Conservation (phyloP, 2,113 vertebrate genomes). For the Ciconia stormi region DNA sequence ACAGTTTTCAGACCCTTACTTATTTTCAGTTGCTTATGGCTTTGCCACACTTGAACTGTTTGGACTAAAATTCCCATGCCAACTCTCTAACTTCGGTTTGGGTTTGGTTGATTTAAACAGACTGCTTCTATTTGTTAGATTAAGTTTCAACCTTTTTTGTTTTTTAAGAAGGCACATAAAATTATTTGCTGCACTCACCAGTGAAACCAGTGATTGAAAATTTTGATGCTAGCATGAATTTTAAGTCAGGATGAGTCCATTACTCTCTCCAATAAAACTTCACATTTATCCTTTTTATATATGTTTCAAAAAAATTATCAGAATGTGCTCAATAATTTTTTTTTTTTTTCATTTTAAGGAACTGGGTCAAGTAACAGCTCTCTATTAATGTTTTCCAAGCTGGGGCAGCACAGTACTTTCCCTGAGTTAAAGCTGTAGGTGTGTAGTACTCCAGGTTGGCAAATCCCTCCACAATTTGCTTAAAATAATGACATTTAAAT, state of each 20-base stretch:
- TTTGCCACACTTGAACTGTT: not conserved
- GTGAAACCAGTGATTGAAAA: not conserved
- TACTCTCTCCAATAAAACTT: not conserved
- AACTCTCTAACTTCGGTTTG: not conserved
- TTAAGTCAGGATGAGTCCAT: not conserved
- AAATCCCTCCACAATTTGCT: not conserved
- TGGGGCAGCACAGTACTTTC: not conserved
- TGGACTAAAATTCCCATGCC: not conserved
- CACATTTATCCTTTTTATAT: not conserved
- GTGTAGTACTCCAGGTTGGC: not conserved
- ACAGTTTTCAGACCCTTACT: not conserved
- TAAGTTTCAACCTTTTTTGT: not conserved
- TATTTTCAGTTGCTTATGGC: not conserved
- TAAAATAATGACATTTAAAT: not conserved
- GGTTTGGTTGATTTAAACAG: not conserved
- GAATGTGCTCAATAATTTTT: not conserved
- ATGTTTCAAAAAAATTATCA: not conserved
- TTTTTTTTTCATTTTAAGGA: not conserved
- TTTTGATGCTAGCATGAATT: not conserved
- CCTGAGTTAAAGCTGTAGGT: not conserved
- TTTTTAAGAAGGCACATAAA: not conserved
- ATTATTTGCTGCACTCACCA: not conserved
- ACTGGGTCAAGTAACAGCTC: not conserved
- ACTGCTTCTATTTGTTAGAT: not conserved
- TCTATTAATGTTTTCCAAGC: not conserved